Evolutionary conservation across 2,888 invertebrate species (phyloP), one percentile per base, ranked within the genome.

Genomic region (Zeuzera pyrina): DNA sequence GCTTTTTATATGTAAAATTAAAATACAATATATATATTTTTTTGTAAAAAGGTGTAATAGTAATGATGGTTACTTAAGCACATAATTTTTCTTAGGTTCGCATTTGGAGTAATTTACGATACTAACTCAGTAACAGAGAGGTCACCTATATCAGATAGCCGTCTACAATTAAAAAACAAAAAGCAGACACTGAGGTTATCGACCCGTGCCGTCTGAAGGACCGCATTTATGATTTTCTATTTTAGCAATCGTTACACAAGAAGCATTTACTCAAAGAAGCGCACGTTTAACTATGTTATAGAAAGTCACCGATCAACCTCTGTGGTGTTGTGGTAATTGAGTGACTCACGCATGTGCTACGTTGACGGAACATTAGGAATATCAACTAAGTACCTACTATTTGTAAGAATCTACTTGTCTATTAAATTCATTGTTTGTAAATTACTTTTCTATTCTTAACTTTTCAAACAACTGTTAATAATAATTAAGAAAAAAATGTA

Each of bases 221-320:
- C 47, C 36, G 41, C 43, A 49, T 58, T 57, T 54, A 43, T 52
- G 48, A 57, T 69, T 76, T 77, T 76, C 77, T 71, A 71, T 74
- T 73, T 76, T 71, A 71, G 62, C 68, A 52, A 61, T 52, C 38
- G 55, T 73, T 76, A 71, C 68, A 68, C 70, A 74, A 77, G 59
- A 57, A 47, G 46, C 47, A 52, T 58, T 61, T 49, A 51, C 45
- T 47, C 48, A 47, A 57, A 61, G 57, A 66, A 49, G 47, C 45
- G 47, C 67, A 65, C 48, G 60, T 63, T n/a, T 54, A 64, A 52
- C 52, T 51, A 48, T 12, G 25, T 12, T 6, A 12, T 79, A 76
- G 79, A 79, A 77, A 78, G 77, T 70, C 57, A 45, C 42, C 50
- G 45, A 47, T 43, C 44, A 45, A 42, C 43, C 45, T 42, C 41